These are phyloP conservation scores for Propithecus coquereli DNA, from an alignment of 2,113 vertebrate genomes.

Conservation along the genomic window DNA sequence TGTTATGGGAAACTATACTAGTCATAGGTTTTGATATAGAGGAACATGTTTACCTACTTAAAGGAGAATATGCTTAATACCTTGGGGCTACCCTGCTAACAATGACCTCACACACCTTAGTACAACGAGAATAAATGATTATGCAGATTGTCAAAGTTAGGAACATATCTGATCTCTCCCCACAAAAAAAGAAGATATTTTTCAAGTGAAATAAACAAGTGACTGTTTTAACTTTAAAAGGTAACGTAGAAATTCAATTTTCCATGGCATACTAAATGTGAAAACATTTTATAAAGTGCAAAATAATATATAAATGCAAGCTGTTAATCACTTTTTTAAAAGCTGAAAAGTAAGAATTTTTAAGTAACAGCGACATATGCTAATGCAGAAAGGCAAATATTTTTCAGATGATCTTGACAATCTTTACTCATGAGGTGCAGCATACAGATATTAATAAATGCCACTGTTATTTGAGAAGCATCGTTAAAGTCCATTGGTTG, in stretches of 20 bases:
- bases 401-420: neutral
- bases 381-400: neutral
- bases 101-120: neutral
- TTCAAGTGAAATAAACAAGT: neutral
- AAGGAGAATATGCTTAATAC: neutral
- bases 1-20: neutral
- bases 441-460: neutral
- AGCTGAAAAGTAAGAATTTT: neutral
- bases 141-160: neutral
- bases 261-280: neutral
- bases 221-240: neutral
- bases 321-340: neutral
- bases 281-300: neutral
- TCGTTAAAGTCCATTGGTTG: neutral
- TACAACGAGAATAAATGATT: neutral
- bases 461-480: neutral
- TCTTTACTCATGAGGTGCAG: neutral
- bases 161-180: neutral
- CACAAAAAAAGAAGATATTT: neutral
- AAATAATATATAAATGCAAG: neutral
- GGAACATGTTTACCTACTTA: neutral
- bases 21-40: neutral
- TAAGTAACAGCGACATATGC: neutral
- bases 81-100: neutral
- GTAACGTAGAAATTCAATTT: neutral